These are phyloP conservation scores for Thysanoteuthis rhombus DNA, from an alignment of 2,888 invertebrate species.

Conservation along the genomic window DNA sequence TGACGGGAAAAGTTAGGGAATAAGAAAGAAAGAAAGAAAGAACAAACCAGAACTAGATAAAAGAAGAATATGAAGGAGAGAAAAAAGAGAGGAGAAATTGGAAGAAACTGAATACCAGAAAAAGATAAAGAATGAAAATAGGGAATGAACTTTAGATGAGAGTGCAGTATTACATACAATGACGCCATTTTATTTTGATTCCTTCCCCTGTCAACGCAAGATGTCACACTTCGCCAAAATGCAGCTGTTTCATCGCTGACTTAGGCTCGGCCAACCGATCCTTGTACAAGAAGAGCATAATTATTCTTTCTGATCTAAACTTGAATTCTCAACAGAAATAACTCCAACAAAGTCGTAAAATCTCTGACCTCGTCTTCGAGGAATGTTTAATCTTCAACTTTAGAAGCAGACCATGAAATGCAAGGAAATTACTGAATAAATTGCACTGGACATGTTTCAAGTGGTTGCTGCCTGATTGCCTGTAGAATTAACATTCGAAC, in stretches of 20 bases:
- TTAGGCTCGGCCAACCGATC: neutral
- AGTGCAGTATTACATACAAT: neutral
- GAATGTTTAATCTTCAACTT: neutral
- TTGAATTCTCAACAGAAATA: neutral
- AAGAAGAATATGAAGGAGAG: too few relatives aligned
- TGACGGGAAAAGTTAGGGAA: too few relatives aligned
- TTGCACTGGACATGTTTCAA: too few relatives aligned
- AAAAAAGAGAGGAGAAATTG: too few relatives aligned
- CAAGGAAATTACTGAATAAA: too few relatives aligned
- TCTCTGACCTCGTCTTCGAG: neutral
- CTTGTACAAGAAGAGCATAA: neutral
- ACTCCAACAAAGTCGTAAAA: neutral
- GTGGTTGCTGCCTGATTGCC: too few relatives aligned
- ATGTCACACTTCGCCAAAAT: neutral
- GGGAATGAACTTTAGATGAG: neutral
- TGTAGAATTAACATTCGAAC: too few relatives aligned
- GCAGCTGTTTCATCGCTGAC: neutral
- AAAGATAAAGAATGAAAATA: too few relatives aligned
- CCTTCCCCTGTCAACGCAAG: neutral
- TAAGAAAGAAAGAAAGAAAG: too few relatives aligned
- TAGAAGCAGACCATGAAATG: neutral
- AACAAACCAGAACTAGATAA: too few relatives aligned
- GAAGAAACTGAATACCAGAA: too few relatives aligned
- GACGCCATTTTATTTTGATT: neutral
- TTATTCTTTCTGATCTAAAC: neutral